These are phyloP conservation scores for Noturus placidus DNA, from an alignment of 2,113 vertebrate species.

Conservation along the genomic window DNA sequence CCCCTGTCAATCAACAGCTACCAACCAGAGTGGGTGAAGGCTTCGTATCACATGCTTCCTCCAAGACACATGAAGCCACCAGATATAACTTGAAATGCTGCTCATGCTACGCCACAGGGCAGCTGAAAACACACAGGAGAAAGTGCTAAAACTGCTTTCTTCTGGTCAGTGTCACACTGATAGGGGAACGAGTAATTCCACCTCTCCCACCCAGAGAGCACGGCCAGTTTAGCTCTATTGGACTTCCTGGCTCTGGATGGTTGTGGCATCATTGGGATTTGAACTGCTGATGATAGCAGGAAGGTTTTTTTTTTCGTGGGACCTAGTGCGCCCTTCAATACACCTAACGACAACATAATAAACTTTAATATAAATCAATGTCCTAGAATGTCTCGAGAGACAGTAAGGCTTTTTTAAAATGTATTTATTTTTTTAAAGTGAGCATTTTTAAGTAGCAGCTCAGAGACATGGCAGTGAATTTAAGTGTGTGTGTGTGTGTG, in stretches of 20 bases:
- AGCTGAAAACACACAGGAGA: not conserved
- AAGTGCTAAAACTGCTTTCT: not conserved
- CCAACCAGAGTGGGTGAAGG: not conserved
- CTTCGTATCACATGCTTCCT: not conserved
- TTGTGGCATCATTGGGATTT: not conserved
- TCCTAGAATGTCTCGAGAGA: conserved; percentile 3
- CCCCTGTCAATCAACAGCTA: not conserved
- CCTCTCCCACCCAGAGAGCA: not conserved
- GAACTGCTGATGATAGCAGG: not conserved
- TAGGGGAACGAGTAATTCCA: not conserved
- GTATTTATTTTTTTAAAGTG: not conserved
- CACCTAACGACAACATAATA: not conserved
- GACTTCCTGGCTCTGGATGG: not conserved
- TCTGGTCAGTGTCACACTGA: not conserved
- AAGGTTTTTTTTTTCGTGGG: not conserved
- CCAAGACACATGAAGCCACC: not conserved
- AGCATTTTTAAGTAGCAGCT: conserved; percentile 17
- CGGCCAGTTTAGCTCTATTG: not conserved
- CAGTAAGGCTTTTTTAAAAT: not conserved
- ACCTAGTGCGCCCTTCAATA: not conserved
- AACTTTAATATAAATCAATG: not conserved
- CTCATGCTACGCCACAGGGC: not conserved
- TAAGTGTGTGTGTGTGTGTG: conserved; percentile 31
- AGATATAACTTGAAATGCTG: not conserved
- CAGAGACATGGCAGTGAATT: conserved; percentile 39